Evolutionary conservation across 2,888 invertebrate genomes (phyloP), one percentile per base, ranked within the genome.

Genomic region (Psylliodes chrysocephalus): DNA sequence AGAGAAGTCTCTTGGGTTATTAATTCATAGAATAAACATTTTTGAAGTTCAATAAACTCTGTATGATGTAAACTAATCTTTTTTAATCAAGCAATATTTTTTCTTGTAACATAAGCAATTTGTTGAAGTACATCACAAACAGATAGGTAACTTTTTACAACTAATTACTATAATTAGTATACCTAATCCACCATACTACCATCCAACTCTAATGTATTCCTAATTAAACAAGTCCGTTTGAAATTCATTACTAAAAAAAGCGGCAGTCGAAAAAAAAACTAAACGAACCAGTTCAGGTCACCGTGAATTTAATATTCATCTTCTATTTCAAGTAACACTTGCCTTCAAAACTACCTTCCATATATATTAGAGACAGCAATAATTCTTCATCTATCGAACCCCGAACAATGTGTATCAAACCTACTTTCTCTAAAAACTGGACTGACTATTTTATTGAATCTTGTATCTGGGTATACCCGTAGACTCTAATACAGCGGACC

Each of bases 381-480:
- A n/a, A 38, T 54, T 28, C 25, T 40, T 40, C 17, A 42, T 40
- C 14, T 54, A 54, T 49, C 42, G 18, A 18, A 18, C n/a, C 35
- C 4, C n/a, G n/a, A 14, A 14, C 12, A 35, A 63, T 59, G 53
- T 52, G 62, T 68, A 72, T 74, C 78, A 71, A 76, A 74, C 76
- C 74, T 75, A 69, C 71, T 75, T 81, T 79, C 79, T 77, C 69
- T 67, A 68, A 71, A n/a, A 76, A 78, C 77, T 75, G 75, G 77
- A 77, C 78, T 78, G 78, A 33, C 46, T 73, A 76, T 79, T 78
- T 78, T 79, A 79, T 66, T 69, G 60, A 64, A 70, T 78, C 78
- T 78, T 79, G 77, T 79, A 79, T 79, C 79, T 79, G 79, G 78
- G 78, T 78, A 77, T 77, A 73, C 77, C 68, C 74, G 77, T 73